A percentile compares a stretch with the other conserved stretches of the same genome.
Evolutionary conservation across 1,140 invertebrate species (phyloP).

Genomic region (Drosophila oshimai): DNA sequence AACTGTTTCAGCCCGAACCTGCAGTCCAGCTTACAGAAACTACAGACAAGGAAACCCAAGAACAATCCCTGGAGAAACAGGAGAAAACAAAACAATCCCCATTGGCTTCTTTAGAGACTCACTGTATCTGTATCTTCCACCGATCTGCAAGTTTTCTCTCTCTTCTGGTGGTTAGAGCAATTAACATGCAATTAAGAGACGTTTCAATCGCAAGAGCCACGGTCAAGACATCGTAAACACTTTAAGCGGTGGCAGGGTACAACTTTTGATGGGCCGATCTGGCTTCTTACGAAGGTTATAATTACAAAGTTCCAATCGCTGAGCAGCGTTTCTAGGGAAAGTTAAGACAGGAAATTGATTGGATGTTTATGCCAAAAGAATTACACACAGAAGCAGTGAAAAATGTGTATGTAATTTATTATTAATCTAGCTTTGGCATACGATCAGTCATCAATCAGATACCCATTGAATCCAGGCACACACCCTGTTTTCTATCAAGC

Average conservation of each 20-base stretch:
- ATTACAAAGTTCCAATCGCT: slow-evolving; percentile 32
- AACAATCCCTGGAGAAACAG: too few species aligned
- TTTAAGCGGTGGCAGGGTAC: slow-evolving; percentile 14
- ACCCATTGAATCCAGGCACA: slow-evolving; percentile 5
- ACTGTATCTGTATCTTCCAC: slow-evolving; percentile 14
- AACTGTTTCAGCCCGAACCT: slow-evolving; percentile 63
- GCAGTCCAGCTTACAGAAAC: slow-evolving; percentile 38
- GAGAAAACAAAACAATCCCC: slow-evolving; percentile 45
- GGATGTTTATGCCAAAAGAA: slow-evolving; percentile 1
- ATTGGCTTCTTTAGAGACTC: slow-evolving; percentile 9
- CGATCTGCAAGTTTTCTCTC: slow-evolving; percentile 43
- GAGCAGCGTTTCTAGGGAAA: slow-evolving; percentile 14
- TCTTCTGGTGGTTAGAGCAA: slow-evolving; percentile 59
- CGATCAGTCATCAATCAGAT: slow-evolving; percentile 13
- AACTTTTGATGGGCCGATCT: slow-evolving; percentile 23
- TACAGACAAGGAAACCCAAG: slow-evolving; percentile 5
- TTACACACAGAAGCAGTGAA: slow-evolving; percentile 13
- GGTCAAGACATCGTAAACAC: slow-evolving; percentile 40
- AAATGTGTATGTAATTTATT: neutral
- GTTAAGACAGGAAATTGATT: slow-evolving; percentile 35
- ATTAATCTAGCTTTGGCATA: neutral
- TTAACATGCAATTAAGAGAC: slow-evolving; percentile 80
- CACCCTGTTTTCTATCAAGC: slow-evolving; percentile 3
- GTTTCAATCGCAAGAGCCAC: slow-evolving; percentile 66
- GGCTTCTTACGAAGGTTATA: slow-evolving; percentile 10